Evolutionary conservation across 2,888 invertebrate species (phyloP).

Genomic region (Sesamia inferens): DNA sequence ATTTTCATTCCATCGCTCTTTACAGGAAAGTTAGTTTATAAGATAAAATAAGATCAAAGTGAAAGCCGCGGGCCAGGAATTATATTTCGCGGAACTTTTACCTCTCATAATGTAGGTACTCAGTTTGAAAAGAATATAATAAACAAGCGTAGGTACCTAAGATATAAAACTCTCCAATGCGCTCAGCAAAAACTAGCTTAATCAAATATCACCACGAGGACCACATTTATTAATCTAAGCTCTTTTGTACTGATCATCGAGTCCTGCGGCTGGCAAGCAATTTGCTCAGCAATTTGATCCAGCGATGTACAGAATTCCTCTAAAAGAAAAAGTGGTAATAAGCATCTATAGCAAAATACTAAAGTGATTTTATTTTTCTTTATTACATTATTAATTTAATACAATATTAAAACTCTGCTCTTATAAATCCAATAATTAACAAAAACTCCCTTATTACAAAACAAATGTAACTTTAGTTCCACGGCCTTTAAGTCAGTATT

Average conservation of each 20-base stretch:
- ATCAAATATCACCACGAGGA: not conserved
- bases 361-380: too few species aligned
- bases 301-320: too few species aligned
- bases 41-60: slow-evolving; percentile 10
- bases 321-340: too few species aligned
- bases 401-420: too few species aligned
- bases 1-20: slow-evolving; percentile 5
- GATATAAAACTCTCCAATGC: not conserved
- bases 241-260: slow-evolving; percentile 1
- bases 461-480: too few species aligned
- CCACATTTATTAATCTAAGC: not conserved
- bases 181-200: not conserved
- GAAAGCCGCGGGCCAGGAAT: not conserved
- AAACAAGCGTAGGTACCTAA: slow-evolving; percentile 1
- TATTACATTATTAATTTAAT: too few species aligned
- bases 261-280: slow-evolving; percentile 40
- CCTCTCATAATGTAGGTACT: not conserved
- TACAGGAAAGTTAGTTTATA: slow-evolving; percentile 2
- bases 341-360: too few species aligned
- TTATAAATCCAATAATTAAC: too few species aligned
- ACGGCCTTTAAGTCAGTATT: too few species aligned
- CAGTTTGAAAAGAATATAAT: not conserved
- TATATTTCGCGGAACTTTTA: slow-evolving; percentile 24
- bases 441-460: too few species aligned
- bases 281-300: slow-evolving; percentile 2